Evolutionary conservation across 2,797 vertebrate genomes (phyloP).

Genomic region (Microcaecilia unicolor): DNA sequence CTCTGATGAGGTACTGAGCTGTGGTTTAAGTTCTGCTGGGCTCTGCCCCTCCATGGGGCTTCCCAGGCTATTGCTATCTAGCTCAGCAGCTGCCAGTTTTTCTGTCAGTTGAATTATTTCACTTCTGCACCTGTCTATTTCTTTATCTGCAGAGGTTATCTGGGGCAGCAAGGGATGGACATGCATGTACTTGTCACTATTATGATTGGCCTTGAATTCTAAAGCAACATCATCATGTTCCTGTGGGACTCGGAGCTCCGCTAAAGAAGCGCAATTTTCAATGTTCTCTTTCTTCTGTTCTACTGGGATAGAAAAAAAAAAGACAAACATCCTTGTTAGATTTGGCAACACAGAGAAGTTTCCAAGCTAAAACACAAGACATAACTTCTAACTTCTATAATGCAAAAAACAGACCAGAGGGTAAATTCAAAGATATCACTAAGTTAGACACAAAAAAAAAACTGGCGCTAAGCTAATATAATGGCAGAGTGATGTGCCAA

Average conservation of each 20-base stretch:
- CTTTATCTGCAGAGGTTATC: conserved; percentile 39
- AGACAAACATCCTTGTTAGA: too few relatives aligned
- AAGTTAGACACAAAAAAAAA: too few relatives aligned
- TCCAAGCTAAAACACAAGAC: too few relatives aligned
- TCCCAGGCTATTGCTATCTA: conserved; percentile 23
- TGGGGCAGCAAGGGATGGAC: conserved; percentile 43
- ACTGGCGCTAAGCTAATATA: too few relatives aligned
- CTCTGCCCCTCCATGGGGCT: neutral
- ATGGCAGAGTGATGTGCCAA: too few relatives aligned
- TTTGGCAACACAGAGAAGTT: too few relatives aligned
- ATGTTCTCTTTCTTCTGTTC: conserved; percentile 25
- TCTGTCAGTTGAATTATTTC: conserved; percentile 47
- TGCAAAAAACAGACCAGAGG: too few relatives aligned
- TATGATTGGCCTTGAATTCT: too few relatives aligned
- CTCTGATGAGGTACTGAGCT: conserved; percentile 8
- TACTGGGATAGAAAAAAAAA: conserved; percentile 34
- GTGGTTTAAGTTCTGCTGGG: neutral
- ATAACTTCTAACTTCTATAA: too few relatives aligned
- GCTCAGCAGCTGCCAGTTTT: conserved; percentile 31
- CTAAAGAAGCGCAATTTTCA: conserved; percentile 15
- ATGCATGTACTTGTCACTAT: conserved; percentile 23
- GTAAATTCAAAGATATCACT: too few relatives aligned
- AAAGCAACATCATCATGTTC: conserved; percentile 7
- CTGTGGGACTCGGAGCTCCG: conserved; percentile 19
- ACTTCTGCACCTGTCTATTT: conserved; percentile 45